Conservation (phyloP, 64 coral and sea anemone genomes). For the Astreopora myriophthalma region DNA sequence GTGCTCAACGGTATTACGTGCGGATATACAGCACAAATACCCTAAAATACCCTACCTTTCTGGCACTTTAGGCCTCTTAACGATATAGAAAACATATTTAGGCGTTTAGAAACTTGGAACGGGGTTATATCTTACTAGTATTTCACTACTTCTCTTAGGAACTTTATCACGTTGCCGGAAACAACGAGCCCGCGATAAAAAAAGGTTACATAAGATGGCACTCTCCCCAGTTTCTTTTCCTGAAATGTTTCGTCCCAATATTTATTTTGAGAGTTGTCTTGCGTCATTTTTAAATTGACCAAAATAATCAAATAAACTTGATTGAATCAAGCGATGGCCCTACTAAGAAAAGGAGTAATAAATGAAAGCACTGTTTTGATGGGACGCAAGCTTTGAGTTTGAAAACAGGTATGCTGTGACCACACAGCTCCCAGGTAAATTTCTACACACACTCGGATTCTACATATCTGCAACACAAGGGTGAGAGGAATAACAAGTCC, state of each 20-base stretch:
- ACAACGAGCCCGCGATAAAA: slow-evolving; percentile 6
- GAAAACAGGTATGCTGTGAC: too few species aligned
- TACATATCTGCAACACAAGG: too few species aligned
- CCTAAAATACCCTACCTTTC: slow-evolving; percentile 9
- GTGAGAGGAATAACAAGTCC: too few species aligned
- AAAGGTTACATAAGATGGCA: background rate
- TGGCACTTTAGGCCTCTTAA: slow-evolving; percentile 17
- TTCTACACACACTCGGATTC: too few species aligned
- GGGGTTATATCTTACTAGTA: background rate
- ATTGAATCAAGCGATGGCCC: too few species aligned
- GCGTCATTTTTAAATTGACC: too few species aligned
- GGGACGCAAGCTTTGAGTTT: too few species aligned
- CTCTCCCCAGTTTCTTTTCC: background rate
- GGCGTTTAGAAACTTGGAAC: background rate
- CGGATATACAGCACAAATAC: background rate
- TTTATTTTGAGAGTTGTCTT: too few species aligned
- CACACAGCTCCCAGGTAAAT: too few species aligned
- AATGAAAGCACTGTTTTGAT: too few species aligned
- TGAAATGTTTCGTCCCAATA: background rate
- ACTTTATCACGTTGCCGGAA: background rate
- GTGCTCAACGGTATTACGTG: background rate
- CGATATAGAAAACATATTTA: slow-evolving; percentile 34
- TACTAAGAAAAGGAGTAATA: too few species aligned
- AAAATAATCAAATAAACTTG: too few species aligned
- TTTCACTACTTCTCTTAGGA: background rate